Base-by-base conservation (phyloP, 1,140 invertebrate genomes). In the Gonatopus flavifemur region DNA sequence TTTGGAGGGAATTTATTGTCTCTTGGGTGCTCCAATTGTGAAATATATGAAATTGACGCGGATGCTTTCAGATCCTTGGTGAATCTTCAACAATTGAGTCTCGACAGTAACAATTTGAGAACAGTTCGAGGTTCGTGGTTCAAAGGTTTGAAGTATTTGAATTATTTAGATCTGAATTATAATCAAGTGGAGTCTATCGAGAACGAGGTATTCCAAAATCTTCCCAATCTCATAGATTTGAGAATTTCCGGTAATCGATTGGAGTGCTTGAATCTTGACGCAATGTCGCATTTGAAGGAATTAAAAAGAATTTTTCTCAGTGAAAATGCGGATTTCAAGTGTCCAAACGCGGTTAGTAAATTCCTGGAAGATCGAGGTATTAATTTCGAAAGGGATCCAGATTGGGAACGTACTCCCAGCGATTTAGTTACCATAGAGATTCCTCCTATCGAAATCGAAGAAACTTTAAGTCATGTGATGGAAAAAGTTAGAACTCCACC, bases 91-190 rank as follows among this genome's bases (percentile, higher is more conserved):
- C 74, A 76, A 28, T 48, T 77, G 5, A 69, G 65, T 13, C 39
- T 78, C 4, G 60, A 72, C 20, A 74, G 69, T 21, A 76, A 77
- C 45, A 35, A 52, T 3, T 41, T 78, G 1, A 52, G 49, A 1
- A 56, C 41, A 0, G 52, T 78, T 0, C 56, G 51, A 7, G 64
- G 56, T 0, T 36, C 49, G 0, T 78, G 72, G 74, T 68, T 77
- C 46, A 43, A 63, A 1, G 64, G 66, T 9, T 45, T 76, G 1
- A 21, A 54, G 6, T 62, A 50, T n/a, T 41, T 78, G 7, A 76
- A 69, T 1, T 77, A 69, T 38, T 50, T 77, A 1, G 72, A 78
- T 43, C 36, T 77, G 0, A 77, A 71, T 16, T 70, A 74, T 49
- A 78, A 78, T 22, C 15, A 61, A 9, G 75, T 78, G 43, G 49